Evolutionary conservation across 2,888 invertebrate species (phyloP).

Genomic region (Metopia argyrocephala): DNA sequence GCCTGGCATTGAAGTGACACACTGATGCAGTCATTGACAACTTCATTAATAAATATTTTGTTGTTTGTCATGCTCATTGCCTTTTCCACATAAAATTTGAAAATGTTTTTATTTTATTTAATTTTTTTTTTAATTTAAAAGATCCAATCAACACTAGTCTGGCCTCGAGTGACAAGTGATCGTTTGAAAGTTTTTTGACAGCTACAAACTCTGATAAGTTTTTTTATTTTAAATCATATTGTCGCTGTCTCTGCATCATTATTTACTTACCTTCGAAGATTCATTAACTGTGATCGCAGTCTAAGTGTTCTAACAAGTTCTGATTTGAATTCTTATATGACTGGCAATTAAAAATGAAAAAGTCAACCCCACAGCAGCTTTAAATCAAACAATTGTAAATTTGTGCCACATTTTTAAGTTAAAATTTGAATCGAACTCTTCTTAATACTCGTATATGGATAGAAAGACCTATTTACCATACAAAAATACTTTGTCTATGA

Average conservation of each 20-base stretch:
- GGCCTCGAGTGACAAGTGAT: slow-evolving; percentile 73
- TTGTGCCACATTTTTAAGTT: no score
- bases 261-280: slow-evolving; percentile 22
- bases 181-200: slow-evolving; percentile 74
- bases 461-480: neutral
- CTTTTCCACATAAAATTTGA: neutral
- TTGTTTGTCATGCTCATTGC: slow-evolving; percentile 47
- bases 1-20: slow-evolving; percentile 65
- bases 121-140: neutral
- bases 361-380: no score
- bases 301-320: slow-evolving; percentile 19
- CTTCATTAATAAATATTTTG: slow-evolving; percentile 74
- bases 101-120: neutral
- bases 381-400: no score
- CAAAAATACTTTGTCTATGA: neutral
- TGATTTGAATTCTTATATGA: neutral
- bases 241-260: slow-evolving; percentile 26
- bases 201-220: slow-evolving; percentile 66
- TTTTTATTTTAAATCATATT: no score
- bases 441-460: no score
- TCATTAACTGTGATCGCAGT: slow-evolving; percentile 41
- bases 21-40: slow-evolving; percentile 70
- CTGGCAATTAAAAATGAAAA: neutral
- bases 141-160: slow-evolving; percentile 19
- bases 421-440: no score